phyloP scores from a whole-genome alignment of 1,140 invertebrate species.

The Arion vulgaris region DNA sequence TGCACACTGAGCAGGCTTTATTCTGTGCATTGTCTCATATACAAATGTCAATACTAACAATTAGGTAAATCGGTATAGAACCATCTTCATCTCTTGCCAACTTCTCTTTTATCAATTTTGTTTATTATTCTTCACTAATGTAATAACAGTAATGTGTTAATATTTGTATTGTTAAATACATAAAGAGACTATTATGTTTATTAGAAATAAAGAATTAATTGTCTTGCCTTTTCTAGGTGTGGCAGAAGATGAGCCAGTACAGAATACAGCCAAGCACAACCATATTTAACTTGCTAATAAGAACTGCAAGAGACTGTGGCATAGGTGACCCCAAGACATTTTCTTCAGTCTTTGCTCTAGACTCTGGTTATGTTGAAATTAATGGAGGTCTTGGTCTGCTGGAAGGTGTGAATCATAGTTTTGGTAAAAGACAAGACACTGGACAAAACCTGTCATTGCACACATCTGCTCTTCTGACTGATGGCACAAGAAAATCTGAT shows the following conservation, averaged over 20 bases:
- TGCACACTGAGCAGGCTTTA: too few species aligned
- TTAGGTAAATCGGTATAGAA: too few species aligned
- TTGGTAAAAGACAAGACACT: background rate
- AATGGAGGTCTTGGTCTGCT: background rate
- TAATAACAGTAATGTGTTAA: too few species aligned
- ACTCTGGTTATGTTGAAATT: background rate
- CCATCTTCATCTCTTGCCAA: too few species aligned
- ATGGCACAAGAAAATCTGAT: background rate
- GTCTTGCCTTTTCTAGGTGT: slow-evolving; percentile 76
- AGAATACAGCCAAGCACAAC: slow-evolving; percentile 80
- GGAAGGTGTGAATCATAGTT: background rate
- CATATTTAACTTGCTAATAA: slow-evolving; percentile 86
- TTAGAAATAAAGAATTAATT: background rate
- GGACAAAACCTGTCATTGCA: background rate
- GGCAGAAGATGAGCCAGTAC: slow-evolving; percentile 83
- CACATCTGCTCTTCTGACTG: background rate
- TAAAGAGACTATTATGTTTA: background rate
- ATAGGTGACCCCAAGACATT: slow-evolving; percentile 76
- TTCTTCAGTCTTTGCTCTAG: background rate
- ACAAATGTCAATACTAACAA: too few species aligned
- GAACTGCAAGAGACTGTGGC: slow-evolving; percentile 84
- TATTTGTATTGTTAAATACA: too few species aligned
- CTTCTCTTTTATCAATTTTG: too few species aligned
- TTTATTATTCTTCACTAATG: too few species aligned
- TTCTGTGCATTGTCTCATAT: too few species aligned